phyloP scores from a whole-genome alignment of 2,113 vertebrate genomes.

The Nothocercus julius region DNA sequence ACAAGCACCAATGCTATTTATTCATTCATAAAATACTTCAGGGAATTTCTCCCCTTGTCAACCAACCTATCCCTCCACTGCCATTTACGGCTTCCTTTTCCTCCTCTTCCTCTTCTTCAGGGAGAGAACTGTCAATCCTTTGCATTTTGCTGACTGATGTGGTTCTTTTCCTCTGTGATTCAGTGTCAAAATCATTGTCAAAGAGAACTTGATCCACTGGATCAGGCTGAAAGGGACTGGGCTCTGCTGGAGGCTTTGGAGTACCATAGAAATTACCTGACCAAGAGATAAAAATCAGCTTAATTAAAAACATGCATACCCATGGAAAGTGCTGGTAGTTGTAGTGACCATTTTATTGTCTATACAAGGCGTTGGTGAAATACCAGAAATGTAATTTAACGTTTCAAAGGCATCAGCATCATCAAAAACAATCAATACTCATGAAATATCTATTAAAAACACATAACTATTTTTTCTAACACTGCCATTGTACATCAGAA shows the following conservation, averaged over 20 bases:
- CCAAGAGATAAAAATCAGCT: not conserved
- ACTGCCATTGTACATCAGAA: not conserved
- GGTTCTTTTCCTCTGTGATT: constrained; percentile 94
- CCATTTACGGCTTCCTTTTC: constrained; percentile 89
- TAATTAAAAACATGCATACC: not conserved
- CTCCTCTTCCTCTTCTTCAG: constrained; percentile 97
- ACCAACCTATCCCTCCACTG: constrained; percentile 86
- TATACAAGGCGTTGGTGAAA: rapidly evolving
- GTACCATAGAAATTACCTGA: constrained; percentile 98
- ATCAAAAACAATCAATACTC: not conserved
- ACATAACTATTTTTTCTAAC: not conserved
- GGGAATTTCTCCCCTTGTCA: not conserved
- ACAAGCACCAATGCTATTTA: not conserved
- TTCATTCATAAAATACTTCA: not conserved
- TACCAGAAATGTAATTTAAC: not conserved
- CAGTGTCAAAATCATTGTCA: constrained; percentile 93
- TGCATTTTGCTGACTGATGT: constrained; percentile 99
- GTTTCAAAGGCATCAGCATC: not conserved
- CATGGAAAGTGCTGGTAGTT: not conserved
- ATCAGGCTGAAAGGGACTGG: constrained; percentile 94
- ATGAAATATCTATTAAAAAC: not conserved
- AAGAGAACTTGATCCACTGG: constrained; percentile 96
- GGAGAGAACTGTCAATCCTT: constrained; percentile 91
- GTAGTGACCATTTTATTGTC: not conserved
- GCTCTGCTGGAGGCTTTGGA: constrained; percentile 94